Evolutionary conservation across 2,888 invertebrate species (phyloP).

Genomic region (Dolomedes plantarius): DNA sequence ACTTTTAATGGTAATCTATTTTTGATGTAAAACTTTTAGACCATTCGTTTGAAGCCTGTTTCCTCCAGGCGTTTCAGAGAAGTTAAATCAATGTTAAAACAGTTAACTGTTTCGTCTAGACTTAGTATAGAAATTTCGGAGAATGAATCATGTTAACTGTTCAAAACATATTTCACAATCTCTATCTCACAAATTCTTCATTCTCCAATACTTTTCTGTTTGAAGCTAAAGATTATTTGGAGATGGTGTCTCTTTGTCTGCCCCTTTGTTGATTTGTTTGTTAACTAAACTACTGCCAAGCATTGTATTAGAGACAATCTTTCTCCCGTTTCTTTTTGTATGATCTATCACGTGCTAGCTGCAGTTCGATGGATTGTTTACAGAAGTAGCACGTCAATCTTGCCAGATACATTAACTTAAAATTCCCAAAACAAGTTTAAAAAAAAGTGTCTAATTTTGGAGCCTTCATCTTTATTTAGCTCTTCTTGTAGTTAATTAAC

Average conservation of each 20-base stretch:
- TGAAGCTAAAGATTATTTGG: background rate
- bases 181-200: no score
- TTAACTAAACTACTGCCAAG: constrained; percentile 47
- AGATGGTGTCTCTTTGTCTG: constrained; percentile 13
- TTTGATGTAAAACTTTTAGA: no score
- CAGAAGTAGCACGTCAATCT: background rate
- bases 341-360: background rate
- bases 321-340: background rate
- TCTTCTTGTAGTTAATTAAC: no score
- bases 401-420: background rate
- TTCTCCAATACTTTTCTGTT: no score
- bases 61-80: no score
- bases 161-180: no score
- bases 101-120: no score
- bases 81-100: no score
- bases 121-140: no score
- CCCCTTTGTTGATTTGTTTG: constrained; percentile 27
- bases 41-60: no score
- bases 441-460: background rate
- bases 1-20: no score
- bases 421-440: background rate
- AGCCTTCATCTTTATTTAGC: background rate
- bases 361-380: background rate
- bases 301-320: constrained; percentile 28
- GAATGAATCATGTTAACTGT: no score